These are phyloP conservation scores for Hypselothyrea guttata DNA, from an alignment of 2,888 invertebrate genomes.

Conservation along the genomic window DNA sequence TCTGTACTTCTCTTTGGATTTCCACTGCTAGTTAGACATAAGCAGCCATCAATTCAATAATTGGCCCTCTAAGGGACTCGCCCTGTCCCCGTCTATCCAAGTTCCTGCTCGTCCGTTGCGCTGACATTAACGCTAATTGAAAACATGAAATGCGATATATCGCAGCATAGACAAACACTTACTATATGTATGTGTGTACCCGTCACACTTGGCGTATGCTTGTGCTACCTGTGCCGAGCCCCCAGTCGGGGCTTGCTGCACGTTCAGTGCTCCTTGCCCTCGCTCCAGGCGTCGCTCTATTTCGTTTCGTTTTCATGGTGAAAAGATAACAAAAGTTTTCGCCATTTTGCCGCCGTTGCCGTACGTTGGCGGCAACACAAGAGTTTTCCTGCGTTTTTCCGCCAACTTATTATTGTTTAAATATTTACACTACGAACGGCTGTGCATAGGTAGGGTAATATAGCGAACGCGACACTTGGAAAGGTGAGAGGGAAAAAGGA, in stretches of 20 bases:
- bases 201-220: constrained; percentile 43
- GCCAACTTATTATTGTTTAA: constrained; percentile 78
- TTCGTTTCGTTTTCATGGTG: constrained; percentile 67
- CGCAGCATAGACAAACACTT: constrained; percentile 27
- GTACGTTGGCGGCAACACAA: constrained; percentile 8
- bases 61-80: background rate
- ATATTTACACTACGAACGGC: constrained; percentile 68
- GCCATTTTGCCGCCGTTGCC: constrained; percentile 48
- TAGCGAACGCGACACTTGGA: too few species aligned
- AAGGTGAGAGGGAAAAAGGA: background rate
- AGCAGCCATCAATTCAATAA: constrained; percentile 3
- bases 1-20: too few species aligned
- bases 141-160: constrained; percentile 72
- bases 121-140: constrained; percentile 76
- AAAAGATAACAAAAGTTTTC: constrained; percentile 75
- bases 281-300: constrained; percentile 27
- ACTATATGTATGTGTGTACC: background rate
- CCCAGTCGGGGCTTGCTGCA: constrained; percentile 50
- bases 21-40: too few species aligned
- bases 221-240: constrained; percentile 16
- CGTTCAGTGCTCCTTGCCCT: constrained; percentile 30
- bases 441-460: background rate
- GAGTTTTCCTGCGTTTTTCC: constrained; percentile 71
- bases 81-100: background rate
- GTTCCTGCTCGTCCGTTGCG: constrained; percentile 32